phyloP scores from a whole-genome alignment of 2,888 invertebrate genomes.

The Oxytorus armatus region DNA sequence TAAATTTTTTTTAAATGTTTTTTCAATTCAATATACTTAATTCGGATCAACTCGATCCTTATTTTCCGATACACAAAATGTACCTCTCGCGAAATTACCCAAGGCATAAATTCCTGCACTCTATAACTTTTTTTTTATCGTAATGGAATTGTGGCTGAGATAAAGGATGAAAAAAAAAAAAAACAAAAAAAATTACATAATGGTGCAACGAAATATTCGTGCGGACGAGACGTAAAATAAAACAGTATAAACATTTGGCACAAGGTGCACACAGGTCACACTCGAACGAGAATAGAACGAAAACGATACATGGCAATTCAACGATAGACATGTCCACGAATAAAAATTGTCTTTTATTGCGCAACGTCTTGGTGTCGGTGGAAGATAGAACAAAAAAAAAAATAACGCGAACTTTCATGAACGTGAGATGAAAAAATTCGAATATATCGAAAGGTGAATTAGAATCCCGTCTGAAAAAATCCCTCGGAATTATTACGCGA shows the following conservation, averaged over 20 bases:
- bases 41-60: neutral
- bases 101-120: conserved; percentile 47
- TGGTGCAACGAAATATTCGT: conserved; percentile 53
- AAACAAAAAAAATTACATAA: conserved; percentile 23
- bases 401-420: neutral
- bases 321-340: conserved; percentile 41
- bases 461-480: neutral
- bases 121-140: conserved; percentile 18
- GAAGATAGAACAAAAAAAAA: neutral
- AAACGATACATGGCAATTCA: conserved; percentile 41
- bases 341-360: conserved; percentile 46
- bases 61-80: neutral
- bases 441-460: neutral
- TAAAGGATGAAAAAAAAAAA: conserved; percentile 7
- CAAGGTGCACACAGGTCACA: conserved; percentile 51
- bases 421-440: neutral
- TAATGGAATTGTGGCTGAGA: conserved; percentile 50
- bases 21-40: neutral
- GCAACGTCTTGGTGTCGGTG: conserved; percentile 46
- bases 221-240: conserved; percentile 38
- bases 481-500: too few relatives aligned
- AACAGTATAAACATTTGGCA: conserved; percentile 38
- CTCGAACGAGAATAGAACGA: conserved; percentile 62
- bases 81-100: conserved; percentile 16
- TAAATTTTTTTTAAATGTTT: neutral